A percentile compares a stretch with the other conserved stretches of the same genome.
Conservation (phyloP, 2,113 vertebrate genomes). For the Sinocyclocheilus anophthalmus region DNA sequence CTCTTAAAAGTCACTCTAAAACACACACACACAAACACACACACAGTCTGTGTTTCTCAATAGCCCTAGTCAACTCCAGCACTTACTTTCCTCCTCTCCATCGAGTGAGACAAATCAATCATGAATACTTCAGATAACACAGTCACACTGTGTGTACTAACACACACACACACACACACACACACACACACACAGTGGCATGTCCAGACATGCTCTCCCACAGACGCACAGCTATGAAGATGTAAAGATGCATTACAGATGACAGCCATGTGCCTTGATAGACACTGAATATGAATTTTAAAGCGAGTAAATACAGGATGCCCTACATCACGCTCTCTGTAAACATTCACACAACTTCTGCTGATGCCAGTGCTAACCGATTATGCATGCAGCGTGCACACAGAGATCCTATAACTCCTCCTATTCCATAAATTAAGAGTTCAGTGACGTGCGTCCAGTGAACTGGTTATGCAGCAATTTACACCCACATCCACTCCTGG, state of each 20-base stretch:
- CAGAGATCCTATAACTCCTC: conserved; percentile 20
- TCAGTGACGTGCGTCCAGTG: background rate
- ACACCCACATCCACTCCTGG: conserved; percentile 18
- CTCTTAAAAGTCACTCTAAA: background rate
- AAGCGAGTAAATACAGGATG: background rate
- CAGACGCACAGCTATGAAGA: background rate
- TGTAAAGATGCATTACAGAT: background rate
- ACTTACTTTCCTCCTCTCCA: background rate
- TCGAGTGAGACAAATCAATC: background rate
- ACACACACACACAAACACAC: background rate
- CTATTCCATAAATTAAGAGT: conserved; percentile 29
- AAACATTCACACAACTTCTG: background rate
- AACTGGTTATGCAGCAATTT: conserved; percentile 19
- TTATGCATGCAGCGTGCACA: conserved; percentile 26
- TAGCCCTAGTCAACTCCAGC: background rate
- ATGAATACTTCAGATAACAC: conserved; percentile 16
- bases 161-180: background rate
- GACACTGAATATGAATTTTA: background rate
- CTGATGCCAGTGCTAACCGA: background rate
- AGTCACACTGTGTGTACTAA: background rate
- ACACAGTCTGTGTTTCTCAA: background rate
- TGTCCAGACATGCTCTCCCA: background rate
- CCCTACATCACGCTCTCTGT: background rate
- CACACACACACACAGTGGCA: conserved; percentile 3
- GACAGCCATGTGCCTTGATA: background rate